Evolutionary conservation across 2,888 invertebrate genomes (phyloP).

Genomic region (Acleris laterana): DNA sequence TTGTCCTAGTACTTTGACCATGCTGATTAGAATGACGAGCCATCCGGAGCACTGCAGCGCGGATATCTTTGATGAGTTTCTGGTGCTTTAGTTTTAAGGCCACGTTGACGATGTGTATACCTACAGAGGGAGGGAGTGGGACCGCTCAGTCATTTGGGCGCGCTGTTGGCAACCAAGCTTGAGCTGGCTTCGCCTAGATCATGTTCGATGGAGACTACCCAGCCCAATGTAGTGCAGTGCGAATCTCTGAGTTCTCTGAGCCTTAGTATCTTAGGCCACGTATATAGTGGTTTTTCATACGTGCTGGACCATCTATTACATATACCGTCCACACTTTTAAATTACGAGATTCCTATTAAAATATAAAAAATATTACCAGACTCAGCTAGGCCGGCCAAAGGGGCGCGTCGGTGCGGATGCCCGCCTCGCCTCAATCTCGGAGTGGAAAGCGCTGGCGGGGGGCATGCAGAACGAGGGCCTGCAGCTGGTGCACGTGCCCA

Average conservation of each 20-base stretch:
- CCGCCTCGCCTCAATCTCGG: conserved; percentile 87
- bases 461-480: conserved; percentile 82
- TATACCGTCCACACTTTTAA: no score
- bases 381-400: conserved; percentile 60
- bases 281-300: no score
- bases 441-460: conserved; percentile 86
- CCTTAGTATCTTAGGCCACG: no score
- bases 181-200: conserved; percentile 95
- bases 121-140: conserved; percentile 87
- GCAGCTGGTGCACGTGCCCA: conserved; percentile 84
- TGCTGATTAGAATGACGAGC: conserved; percentile 36
- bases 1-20: no score
- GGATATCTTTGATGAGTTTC: conserved; percentile 83
- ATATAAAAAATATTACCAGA: conserved; percentile 47
- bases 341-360: no score
- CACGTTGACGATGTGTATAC: no score
- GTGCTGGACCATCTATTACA: no score
- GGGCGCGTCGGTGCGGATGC: conserved; percentile 90
- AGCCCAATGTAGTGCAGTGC: conserved; percentile 86
- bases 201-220: conserved; percentile 90
- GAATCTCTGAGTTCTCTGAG: conserved; percentile 83
- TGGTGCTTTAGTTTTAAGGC: neutral
- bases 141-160: conserved; percentile 88
- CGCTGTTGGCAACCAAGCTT: conserved; percentile 91
- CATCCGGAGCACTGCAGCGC: conserved; percentile 86